Conservation (phyloP, 1,140 invertebrate genomes). For the Danaus plexippus region DNA sequence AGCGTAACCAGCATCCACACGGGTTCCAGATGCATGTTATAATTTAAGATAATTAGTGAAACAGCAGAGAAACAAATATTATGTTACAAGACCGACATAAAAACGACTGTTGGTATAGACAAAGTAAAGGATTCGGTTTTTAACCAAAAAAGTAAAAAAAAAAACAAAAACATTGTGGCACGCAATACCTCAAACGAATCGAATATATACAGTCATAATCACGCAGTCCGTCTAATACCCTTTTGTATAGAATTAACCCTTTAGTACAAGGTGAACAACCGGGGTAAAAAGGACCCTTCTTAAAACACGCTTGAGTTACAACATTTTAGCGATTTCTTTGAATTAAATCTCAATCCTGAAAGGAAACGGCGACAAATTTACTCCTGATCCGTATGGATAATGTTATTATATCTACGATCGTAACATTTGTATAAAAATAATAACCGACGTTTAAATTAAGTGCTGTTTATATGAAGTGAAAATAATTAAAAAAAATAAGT, state of each 20-base stretch:
- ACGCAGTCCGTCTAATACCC: slow-evolving; percentile 25
- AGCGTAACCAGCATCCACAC: too few species aligned
- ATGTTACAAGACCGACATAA: slow-evolving; percentile 8
- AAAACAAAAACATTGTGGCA: slow-evolving; percentile 44
- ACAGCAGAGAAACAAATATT: slow-evolving; percentile 11
- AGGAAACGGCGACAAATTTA: too few species aligned
- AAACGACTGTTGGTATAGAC: slow-evolving; percentile 26
- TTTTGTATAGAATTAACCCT: slow-evolving; percentile 42
- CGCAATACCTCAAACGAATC: slow-evolving; percentile 50
- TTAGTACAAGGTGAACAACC: slow-evolving; percentile 66
- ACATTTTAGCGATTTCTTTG: slow-evolving; percentile 20
- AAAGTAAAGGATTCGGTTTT: slow-evolving; percentile 29
- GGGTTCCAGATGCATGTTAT: too few species aligned
- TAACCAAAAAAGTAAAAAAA: slow-evolving; percentile 39
- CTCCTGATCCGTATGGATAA: too few species aligned
- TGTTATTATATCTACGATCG: too few species aligned
- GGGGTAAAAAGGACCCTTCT: slow-evolving; percentile 52
- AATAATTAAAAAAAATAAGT: too few species aligned
- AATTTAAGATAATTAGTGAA: background rate
- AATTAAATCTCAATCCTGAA: background rate
- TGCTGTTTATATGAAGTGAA: too few species aligned
- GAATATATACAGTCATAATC: slow-evolving; percentile 43
- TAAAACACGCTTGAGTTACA: slow-evolving; percentile 20
- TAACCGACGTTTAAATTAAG: too few species aligned
- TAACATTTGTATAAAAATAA: too few species aligned